Evolutionary conservation across 2,797 vertebrate species (phyloP), one percentile per base, ranked within the genome.

Genomic region (Kryptopterus vitreolus): DNA sequence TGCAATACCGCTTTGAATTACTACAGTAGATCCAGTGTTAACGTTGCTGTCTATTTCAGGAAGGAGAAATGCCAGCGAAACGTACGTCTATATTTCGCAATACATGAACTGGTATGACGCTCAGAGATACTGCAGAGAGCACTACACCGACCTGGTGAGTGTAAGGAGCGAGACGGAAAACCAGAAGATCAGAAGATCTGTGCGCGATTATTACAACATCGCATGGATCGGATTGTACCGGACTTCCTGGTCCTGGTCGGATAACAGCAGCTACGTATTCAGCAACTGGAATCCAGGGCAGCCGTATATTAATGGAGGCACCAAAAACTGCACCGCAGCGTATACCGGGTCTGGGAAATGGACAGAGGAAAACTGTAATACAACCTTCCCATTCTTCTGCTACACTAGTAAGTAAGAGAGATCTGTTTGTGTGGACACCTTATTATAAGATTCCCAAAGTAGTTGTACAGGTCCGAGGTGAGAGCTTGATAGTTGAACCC

Each of bases 331-430:
- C 24, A 24, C 22, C 24, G 0, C 0, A 46, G 53, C 69, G 1
- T 74, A 43, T 2, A 63, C 43, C 16, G 29, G 80, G 7, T 58
- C 22, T 76, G 82, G 82, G 3, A 55, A 0, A 33, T 83, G 82
- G 82, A 71, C 65, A n/a, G 33, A 65, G 43, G 46, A 78, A 81
- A 81, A 75, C 62, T 84, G 82, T 4, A 6, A 35, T 24, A 12
- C 0, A 43, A 22, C 1, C 6, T 24, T 77, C 11, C 16, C 74
- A n/a, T 83, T 78, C 13, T 0, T 84, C 55, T 82, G 81, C 29
- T 70, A 79, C 18, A 69, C n/a, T 1, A 52, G 82, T 83, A 12
- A 80, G 82, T 66, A 52, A n/a, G n/a, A n/a, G n/a, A n/a, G n/a
- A n/a, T n/a, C n/a, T n/a, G 38, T 43, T 43, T 43, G 38, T 43